Evolutionary conservation across 2,113 vertebrate genomes (phyloP).

Genomic region (Malurus elegans): DNA sequence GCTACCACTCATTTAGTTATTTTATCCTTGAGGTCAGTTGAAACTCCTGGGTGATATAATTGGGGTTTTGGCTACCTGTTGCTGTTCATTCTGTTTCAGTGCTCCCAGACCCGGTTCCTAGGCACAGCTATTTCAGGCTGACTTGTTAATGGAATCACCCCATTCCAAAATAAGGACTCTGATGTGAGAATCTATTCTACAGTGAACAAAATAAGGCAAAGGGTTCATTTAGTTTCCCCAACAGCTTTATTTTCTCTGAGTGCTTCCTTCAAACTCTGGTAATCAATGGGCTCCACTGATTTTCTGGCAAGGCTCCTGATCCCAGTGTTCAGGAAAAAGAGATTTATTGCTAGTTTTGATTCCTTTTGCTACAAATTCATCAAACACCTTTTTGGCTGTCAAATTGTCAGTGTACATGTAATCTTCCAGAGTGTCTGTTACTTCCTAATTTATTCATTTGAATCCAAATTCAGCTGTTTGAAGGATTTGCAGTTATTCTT

Average conservation of each 20-base stretch:
- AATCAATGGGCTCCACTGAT: not conserved
- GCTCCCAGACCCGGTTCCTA: not conserved
- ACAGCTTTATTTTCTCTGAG: not conserved
- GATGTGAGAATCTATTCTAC: not conserved
- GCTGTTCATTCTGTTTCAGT: not conserved
- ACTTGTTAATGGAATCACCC: not conserved
- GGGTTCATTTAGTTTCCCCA: not conserved
- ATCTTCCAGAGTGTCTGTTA: constrained; percentile 23
- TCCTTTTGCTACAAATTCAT: constrained; percentile 26
- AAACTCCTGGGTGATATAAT: not conserved
- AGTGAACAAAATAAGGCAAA: not conserved
- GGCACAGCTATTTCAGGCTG: not conserved
- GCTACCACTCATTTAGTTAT: not conserved
- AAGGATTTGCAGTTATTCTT: constrained; percentile 33
- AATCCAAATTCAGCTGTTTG: not conserved
- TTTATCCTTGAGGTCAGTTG: not conserved
- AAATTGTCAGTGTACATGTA: constrained; percentile 27
- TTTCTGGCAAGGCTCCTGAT: constrained; percentile 18
- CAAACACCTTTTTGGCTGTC: not conserved
- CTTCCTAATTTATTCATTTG: constrained; percentile 8
- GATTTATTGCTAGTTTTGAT: constrained; percentile 20
- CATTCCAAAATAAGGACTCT: not conserved
- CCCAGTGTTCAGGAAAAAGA: not conserved
- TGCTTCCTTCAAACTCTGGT: not conserved
- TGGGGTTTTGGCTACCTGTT: not conserved